A percentile compares a stretch with the other conserved stretches of the same genome.
Conservation (phyloP, 1,140 invertebrate genomes). For the Agrilus planipennis region DNA sequence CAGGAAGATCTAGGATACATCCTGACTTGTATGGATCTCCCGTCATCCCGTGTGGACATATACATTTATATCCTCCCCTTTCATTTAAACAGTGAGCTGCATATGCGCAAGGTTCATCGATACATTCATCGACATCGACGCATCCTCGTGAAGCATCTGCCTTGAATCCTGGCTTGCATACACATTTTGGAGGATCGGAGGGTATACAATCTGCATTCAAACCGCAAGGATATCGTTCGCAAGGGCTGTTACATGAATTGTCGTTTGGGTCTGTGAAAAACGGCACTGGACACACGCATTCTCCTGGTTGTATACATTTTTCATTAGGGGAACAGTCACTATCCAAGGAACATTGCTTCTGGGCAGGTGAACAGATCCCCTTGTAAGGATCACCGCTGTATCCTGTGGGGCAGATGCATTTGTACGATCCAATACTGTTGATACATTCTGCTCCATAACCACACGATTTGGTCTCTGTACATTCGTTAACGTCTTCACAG, state of each 20-base stretch:
- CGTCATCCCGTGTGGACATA: conserved; percentile 65
- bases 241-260: conserved; percentile 79
- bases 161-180: conserved; percentile 72
- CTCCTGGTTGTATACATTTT: conserved; percentile 80
- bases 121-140: conserved; percentile 72
- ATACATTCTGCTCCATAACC: conserved; percentile 77
- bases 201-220: conserved; percentile 87
- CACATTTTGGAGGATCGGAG: conserved; percentile 75
- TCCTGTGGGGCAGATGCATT: conserved; percentile 70
- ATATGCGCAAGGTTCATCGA: conserved; percentile 66
- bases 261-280: conserved; percentile 71
- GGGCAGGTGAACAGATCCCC: conserved; percentile 63
- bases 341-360: conserved; percentile 67
- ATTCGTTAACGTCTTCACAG: conserved; percentile 77
- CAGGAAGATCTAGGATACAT: conserved; percentile 44
- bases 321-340: conserved; percentile 76
- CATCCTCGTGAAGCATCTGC: conserved; percentile 67
- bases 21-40: conserved; percentile 75
- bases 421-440: conserved; percentile 64
- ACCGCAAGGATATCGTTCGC: conserved; percentile 77
- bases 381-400: conserved; percentile 50
- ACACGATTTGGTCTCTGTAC: conserved; percentile 61
- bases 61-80: conserved; percentile 72
- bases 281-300: conserved; percentile 79
- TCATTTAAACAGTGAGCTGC: conserved; percentile 78